Percentiles rank a stretch among this genome's conserved stretches.
These are phyloP conservation scores for Apotomis turbidana DNA, from an alignment of 2,888 invertebrate genomes.

Conservation along the genomic window DNA sequence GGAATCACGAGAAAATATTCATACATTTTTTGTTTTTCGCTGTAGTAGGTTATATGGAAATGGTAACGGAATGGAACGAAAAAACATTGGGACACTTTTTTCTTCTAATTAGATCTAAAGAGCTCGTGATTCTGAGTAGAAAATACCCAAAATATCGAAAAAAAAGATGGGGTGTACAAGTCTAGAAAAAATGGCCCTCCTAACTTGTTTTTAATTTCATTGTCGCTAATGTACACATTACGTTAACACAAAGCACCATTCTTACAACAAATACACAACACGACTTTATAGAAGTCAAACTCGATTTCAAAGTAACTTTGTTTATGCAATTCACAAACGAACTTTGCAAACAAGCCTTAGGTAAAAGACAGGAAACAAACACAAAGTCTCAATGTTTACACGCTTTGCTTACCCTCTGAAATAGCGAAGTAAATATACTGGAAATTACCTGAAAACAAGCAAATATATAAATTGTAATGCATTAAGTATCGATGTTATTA, in stretches of 20 bases:
- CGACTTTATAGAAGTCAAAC: slow-evolving; percentile 3
- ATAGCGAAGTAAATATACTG: slow-evolving; percentile 2
- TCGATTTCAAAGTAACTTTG: slow-evolving; percentile 16
- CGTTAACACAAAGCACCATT: background rate
- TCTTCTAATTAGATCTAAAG: too few relatives aligned
- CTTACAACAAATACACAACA: slow-evolving; percentile 3
- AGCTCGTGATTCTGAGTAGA: too few relatives aligned
- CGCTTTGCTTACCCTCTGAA: slow-evolving; percentile 17
- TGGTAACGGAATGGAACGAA: too few relatives aligned
- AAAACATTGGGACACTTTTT: too few relatives aligned
- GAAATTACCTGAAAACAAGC: slow-evolving; percentile 8
- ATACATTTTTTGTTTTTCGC: too few relatives aligned
- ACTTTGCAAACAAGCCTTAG: slow-evolving; percentile 25
- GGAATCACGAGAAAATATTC: too few relatives aligned
- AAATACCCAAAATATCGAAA: too few relatives aligned
- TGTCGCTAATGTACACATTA: background rate
- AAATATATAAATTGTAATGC: background rate
- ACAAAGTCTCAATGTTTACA: slow-evolving; percentile 26
- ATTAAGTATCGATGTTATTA: too few relatives aligned
- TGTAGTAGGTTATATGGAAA: too few relatives aligned
- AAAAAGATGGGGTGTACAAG: too few relatives aligned
- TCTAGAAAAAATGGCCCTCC: too few relatives aligned
- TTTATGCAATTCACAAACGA: slow-evolving; percentile 37
- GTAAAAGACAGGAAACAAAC: slow-evolving; percentile 24
- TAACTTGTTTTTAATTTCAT: background rate